Evolutionary conservation across 2,888 invertebrate species (phyloP).

Genomic region (Megamerina dolium): DNA sequence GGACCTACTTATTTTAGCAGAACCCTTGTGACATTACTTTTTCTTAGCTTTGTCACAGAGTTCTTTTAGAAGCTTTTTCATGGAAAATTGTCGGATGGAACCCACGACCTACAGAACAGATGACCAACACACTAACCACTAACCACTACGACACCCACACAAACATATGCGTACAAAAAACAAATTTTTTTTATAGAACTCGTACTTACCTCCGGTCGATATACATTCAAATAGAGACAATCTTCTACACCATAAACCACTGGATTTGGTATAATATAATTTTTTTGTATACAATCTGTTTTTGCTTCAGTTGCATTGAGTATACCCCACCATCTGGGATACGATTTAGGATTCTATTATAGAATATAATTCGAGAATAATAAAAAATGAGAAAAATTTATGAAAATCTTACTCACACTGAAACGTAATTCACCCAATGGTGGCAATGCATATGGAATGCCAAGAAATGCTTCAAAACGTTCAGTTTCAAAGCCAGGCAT

Average conservation of each 20-base stretch:
- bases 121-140: no score
- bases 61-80: no score
- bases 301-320: conserved; percentile 43
- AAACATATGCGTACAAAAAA: no score
- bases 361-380: neutral
- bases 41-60: no score
- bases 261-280: conserved; percentile 45
- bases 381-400: neutral
- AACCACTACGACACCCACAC: no score
- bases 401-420: conserved; percentile 32
- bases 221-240: conserved; percentile 53
- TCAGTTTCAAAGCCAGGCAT: conserved; percentile 36
- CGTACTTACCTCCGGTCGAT: conserved; percentile 39
- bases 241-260: conserved; percentile 51
- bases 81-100: no score
- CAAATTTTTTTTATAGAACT: no score
- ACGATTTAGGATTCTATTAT: conserved; percentile 38
- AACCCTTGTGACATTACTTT: no score
- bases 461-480: conserved; percentile 42
- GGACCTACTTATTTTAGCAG: no score
- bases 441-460: conserved; percentile 46
- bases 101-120: no score
- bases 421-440: conserved; percentile 43
- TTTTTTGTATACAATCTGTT: conserved; percentile 51
- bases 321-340: conserved; percentile 28